Evolutionary conservation across 2,888 invertebrate species (phyloP), one percentile per base, ranked within the genome.

Genomic region (Andrena camellia): DNA sequence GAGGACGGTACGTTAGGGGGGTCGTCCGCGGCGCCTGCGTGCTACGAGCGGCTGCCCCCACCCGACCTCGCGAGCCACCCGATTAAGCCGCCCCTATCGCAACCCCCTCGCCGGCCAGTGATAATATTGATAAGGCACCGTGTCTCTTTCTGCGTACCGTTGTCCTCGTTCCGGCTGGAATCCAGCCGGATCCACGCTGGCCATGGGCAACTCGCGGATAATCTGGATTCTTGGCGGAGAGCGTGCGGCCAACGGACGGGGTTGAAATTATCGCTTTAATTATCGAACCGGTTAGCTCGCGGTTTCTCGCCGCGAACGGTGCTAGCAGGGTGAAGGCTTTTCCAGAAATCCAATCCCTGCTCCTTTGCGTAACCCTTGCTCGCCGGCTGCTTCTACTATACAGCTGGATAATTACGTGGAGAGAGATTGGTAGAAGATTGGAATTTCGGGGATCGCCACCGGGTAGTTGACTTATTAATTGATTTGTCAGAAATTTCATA

Each of bases 71-170:
- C 68, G 29, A 66, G 52, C 85, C 86, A 78, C 83, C 78, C 81
- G 85, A 85, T 89, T 78, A 86, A 71, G 59, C 81, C 78, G 78
- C 76, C 83, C 57, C 87, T 78, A 62, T 80, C 83, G 35, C 62
- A 62, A 76, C 81, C 85, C 85, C 83, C 80, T 67, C 69, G 80
- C 75, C 78, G 29, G 70, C 77, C 85, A 86, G 84, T 90, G 90
- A 90, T 90, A 90, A 88, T 86, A 88, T 89, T 88, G 90, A 90
- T 90, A 90, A 90, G 87, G 78, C 77, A 81, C 74, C 79, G 59
- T 78, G 63, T 83, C 83, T 72, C 83, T 85, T 81, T 81, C 79
- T 75, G 50, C 68, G 26, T 31, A 64, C 59, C 48, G 52, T 66
- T 59, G 31, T 63, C 69, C 75, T 81, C 73, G 75, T 72, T 77